Conservation (phyloP, 2,113 vertebrate species). For the Jacana jacana region DNA sequence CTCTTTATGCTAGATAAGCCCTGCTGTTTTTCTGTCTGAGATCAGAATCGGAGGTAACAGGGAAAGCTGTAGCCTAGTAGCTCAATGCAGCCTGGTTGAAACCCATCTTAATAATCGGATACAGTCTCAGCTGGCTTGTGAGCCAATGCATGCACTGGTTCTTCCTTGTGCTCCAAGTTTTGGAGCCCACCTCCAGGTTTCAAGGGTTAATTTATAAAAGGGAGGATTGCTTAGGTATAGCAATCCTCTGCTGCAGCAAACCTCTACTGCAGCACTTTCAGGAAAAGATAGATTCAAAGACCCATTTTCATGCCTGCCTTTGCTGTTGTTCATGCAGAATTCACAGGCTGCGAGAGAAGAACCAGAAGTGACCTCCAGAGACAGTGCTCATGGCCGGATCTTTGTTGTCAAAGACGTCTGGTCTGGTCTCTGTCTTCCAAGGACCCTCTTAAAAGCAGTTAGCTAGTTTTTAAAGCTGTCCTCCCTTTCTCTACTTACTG, state of each 20-base stretch:
- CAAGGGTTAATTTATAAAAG: not conserved
- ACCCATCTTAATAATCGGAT: not conserved
- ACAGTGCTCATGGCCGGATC: not conserved
- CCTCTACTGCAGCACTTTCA: not conserved
- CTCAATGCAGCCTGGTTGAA: not conserved
- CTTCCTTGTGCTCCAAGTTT: not conserved
- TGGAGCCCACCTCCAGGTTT: not conserved
- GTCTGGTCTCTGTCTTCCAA: not conserved
- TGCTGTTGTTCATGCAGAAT: not conserved
- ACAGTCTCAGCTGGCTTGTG: not conserved
- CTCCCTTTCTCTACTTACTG: not conserved
- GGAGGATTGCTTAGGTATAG: not conserved
- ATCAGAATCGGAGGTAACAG: not conserved
- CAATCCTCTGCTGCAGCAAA: not conserved
- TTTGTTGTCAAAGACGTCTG: not conserved
- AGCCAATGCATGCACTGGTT: not conserved
- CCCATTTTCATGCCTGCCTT: not conserved
- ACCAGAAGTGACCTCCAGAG: slow-evolving; percentile 20
- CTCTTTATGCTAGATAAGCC: not conserved
- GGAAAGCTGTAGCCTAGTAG: not conserved
- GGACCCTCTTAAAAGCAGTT: not conserved
- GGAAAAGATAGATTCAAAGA: not conserved
- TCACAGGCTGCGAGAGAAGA: not conserved
- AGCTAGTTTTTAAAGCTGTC: not conserved
- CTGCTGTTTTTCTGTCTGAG: not conserved